Base-by-base conservation (phyloP, 2,797 vertebrate genomes). In the Rhinoraja longicauda region DNA sequence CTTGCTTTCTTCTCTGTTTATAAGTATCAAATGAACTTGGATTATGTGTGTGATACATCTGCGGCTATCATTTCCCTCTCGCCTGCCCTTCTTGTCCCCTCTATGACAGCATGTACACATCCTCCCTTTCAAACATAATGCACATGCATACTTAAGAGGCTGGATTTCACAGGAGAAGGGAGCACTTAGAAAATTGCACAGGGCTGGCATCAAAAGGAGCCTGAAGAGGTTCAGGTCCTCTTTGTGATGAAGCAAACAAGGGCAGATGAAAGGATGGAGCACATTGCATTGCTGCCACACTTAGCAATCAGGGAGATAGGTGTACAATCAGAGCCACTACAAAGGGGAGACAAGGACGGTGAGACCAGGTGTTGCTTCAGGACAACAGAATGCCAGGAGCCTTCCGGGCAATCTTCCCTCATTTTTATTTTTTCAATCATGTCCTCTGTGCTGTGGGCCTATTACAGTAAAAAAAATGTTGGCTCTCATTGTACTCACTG, bases 281-380 rank as follows among this genome's bases (percentile, higher is more conserved):
- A 97, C 97, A 97, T 97, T 97, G 97, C 97, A 96, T 96, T 96
- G 96, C 97, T 97, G 97, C 97, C 97, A 98, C 97, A 98, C 98
- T 98, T 98, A 97, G 97, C 97, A 97, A 97, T 98, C 97, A 97
- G 95, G 93, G 95, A 95, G 96, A 96, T 95, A 96, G 96, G 95
- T 94, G 93, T 95, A 93, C 94, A 88, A 67, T 36, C 59, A 88
- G 26, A 62, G 62, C n/a, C 36, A 53, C 90, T 73, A 92, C 90
- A 92, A 92, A 92, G 90, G 15, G 70, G 1, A 12, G 12, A 53
- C 45, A 75, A 75, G 90, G 90, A 75, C 70, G 13, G 70, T 75
- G 24, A 53, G 90, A 73, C 90, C 90, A 92, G 90, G 36, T 92
- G 90, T 75, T 92, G 70, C 67, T 92, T 75, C 36, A n/a, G 90